Evolutionary conservation across 2,797 vertebrate species (phyloP), one percentile per base, ranked within the genome.

Genomic region (Thripadectes ignobilis): DNA sequence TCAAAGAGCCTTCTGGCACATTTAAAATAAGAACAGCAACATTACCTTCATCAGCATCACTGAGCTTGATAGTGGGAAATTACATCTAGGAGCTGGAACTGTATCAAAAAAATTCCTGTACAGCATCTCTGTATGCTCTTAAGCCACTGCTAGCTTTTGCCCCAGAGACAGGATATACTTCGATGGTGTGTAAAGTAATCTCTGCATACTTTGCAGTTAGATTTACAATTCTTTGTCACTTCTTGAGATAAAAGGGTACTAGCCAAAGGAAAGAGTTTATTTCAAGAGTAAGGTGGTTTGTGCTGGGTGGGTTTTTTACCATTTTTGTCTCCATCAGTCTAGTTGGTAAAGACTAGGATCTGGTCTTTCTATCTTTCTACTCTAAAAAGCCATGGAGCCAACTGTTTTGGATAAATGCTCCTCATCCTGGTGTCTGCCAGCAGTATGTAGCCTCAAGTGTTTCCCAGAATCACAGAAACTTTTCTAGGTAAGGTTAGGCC

Each of bases 81-180:
- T 78, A 67, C 66, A 86, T 92, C 41, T 68, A 62, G 89, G 46
- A 88, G 39, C 11, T 90, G 51, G 36, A 93, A 85, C 41, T 57
- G 22, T 74, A 76, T 78, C 38, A 89, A 88, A 85, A 92, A 83
- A 88, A 91, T 85, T 93, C 73, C 76, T 61, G n/a, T 73, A 71
- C 19, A 86, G n/a, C 24, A 82, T 80, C 75, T 61, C 21, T 5
- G 0, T 66, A 17, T 59, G 36, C 73, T 93, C 51, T 94, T 80
- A 88, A 96, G 78, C 58, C 73, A 66, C 59, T 59, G 46, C 46
- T 93, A 71, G 43, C 13, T 95, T 96, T 88, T 94, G 91, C 79
- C 87, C 73, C 82, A 95, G 76, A 95, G 87, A 94, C 76, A 94
- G 85, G 76, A 92, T 93, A 89, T 77, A 91, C 58, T 89, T 93